phyloP scores from a whole-genome alignment of 1,140 invertebrate genomes.

The Neodiprion pinetum region DNA sequence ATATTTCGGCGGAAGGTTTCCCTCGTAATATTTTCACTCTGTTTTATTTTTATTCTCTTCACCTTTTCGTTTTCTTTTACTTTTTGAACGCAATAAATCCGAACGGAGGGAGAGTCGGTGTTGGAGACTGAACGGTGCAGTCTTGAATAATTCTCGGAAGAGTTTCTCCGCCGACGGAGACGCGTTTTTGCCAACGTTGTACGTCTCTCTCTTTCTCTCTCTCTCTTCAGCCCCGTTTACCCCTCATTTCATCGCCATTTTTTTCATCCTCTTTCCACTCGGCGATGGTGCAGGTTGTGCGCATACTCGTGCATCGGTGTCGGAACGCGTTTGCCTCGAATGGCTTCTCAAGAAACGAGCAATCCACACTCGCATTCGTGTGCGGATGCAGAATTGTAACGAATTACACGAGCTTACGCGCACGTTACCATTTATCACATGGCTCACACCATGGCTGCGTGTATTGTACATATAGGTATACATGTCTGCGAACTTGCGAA shows the following conservation, averaged over 20 bases:
- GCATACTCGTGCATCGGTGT: not conserved
- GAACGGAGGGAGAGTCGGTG: not conserved
- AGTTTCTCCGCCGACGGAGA: slow-evolving; percentile 42
- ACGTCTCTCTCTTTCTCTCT: not conserved
- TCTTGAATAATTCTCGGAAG: slow-evolving; percentile 38
- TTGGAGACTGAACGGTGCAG: slow-evolving; percentile 12
- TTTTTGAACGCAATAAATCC: not conserved
- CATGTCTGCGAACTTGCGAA: too few relatives aligned
- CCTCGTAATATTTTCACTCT: too few relatives aligned
- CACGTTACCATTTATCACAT: not conserved
- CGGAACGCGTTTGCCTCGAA: not conserved
- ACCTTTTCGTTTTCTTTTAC: too few relatives aligned
- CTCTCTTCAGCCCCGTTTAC: not conserved
- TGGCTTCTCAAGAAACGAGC: not conserved
- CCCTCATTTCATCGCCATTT: slow-evolving; percentile 11
- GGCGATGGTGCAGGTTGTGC: not conserved
- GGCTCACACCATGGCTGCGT: too few relatives aligned
- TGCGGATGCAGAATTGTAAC: not conserved
- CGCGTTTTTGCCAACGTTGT: slow-evolving; percentile 45
- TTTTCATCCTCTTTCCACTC: not conserved
- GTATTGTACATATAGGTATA: too few relatives aligned
- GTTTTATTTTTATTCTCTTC: too few relatives aligned
- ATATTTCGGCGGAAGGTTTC: too few relatives aligned
- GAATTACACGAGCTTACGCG: slow-evolving; percentile 4
- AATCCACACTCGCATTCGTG: not conserved